Percentiles rank a stretch among this genome's conserved stretches.
These are phyloP conservation scores for Pachycephus smyrnensis DNA, from an alignment of 2,888 invertebrate species.

Conservation along the genomic window DNA sequence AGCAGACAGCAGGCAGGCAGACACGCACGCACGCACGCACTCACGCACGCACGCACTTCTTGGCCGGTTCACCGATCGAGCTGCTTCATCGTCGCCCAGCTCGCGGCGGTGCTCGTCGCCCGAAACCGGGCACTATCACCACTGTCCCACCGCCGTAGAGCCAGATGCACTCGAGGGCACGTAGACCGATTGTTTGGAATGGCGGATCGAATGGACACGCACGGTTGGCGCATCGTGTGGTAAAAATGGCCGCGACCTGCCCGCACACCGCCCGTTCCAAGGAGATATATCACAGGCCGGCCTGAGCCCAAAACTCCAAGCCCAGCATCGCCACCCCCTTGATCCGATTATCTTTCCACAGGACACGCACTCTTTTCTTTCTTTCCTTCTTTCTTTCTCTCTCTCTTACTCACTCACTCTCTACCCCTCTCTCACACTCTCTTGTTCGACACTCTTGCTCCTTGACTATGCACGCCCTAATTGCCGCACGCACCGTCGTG, in stretches of 20 bases:
- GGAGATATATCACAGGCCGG: conserved; percentile 28
- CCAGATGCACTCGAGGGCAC: conserved; percentile 72
- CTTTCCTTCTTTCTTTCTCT: conserved; percentile 71
- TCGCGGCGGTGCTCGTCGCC: conserved; percentile 20
- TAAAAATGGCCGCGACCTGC: conserved; percentile 76
- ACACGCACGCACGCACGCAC: conserved; percentile 28
- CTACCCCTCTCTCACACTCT: neutral
- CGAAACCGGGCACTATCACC: conserved; percentile 17
- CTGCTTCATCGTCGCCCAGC: conserved; percentile 32
- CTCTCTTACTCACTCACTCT: conserved; percentile 54
- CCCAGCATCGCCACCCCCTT: conserved; percentile 29
- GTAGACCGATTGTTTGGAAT: conserved; percentile 77
- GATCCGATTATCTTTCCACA: conserved; percentile 36
- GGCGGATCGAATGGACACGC: conserved; percentile 74
- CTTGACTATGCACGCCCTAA: conserved; percentile 4
- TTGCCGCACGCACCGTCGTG: conserved; percentile 12
- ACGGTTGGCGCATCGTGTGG: conserved; percentile 79
- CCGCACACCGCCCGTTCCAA: conserved; percentile 8
- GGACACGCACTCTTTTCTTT: conserved; percentile 62
- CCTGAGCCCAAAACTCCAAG: conserved; percentile 19
- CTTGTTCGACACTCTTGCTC: neutral
- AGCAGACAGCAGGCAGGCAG: neutral
- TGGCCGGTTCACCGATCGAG: conserved; percentile 37
- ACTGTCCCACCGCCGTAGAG: conserved; percentile 38
- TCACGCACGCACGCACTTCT: conserved; percentile 46